Evolutionary conservation across 53 echinoderm and acorn worm genomes (phyloP).

Genomic region (Astropecten irregularis): DNA sequence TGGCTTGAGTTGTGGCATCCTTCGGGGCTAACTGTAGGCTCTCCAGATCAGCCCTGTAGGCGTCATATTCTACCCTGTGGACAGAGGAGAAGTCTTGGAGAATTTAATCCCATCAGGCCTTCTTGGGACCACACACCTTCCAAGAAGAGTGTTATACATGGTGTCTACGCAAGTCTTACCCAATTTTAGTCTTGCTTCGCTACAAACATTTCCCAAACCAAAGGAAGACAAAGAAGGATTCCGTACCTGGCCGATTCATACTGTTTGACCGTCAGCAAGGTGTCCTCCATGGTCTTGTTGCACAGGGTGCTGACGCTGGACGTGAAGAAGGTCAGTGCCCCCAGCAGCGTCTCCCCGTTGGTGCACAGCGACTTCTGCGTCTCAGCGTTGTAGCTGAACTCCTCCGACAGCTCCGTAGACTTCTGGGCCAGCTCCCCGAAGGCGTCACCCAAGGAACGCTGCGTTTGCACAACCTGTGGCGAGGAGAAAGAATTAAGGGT

Average conservation of each 20-base stretch:
- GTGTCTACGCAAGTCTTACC: too few relatives aligned
- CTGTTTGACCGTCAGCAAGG: slow-evolving; percentile 81
- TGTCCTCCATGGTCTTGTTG: slow-evolving; percentile 98
- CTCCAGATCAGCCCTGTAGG: slow-evolving; percentile 94
- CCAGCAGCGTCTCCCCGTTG: slow-evolving; percentile 94
- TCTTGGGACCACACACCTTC: too few relatives aligned
- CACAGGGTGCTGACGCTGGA: slow-evolving; percentile 98
- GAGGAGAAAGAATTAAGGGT: too few relatives aligned
- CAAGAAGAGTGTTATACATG: too few relatives aligned
- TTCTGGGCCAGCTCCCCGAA: slow-evolving; percentile 92
- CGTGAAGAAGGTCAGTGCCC: slow-evolving; percentile 97
- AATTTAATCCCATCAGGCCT: too few relatives aligned
- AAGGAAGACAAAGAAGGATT: too few relatives aligned
- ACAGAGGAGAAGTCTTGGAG: neutral
- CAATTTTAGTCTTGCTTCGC: too few relatives aligned
- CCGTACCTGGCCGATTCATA: slow-evolving; percentile 95
- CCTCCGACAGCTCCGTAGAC: slow-evolving; percentile 90
- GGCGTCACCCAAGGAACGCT: slow-evolving; percentile 93
- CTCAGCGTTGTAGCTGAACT: slow-evolving; percentile 95
- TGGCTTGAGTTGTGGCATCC: slow-evolving; percentile 88
- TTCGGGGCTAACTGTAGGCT: slow-evolving; percentile 87
- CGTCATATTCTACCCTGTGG: slow-evolving; percentile 94
- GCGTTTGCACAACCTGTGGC: slow-evolving; percentile 88
- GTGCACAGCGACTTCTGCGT: slow-evolving; percentile 89
- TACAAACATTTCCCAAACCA: too few relatives aligned